phyloP scores from a whole-genome alignment of 2,888 invertebrate genomes.

The Rhamphomyia laevipes region DNA sequence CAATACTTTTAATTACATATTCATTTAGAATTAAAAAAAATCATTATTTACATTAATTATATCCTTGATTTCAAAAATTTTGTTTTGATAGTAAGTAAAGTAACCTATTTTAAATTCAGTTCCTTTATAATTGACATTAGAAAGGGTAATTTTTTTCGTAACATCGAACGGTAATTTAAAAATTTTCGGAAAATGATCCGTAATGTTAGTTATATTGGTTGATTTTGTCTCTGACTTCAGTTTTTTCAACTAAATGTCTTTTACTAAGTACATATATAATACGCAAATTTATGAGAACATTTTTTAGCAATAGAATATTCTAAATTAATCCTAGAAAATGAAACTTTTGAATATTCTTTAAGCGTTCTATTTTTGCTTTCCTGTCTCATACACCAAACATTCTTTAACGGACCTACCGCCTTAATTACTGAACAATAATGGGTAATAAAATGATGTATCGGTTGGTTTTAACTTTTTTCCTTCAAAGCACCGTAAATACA shows the following conservation, averaged over 20 bases:
- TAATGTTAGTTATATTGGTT: background rate
- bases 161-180: background rate
- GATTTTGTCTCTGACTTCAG: background rate
- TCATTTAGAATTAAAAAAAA: background rate
- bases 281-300: background rate
- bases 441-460: conserved; percentile 10
- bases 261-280: background rate
- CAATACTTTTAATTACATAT: background rate
- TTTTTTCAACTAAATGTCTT: background rate
- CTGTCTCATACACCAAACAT: conserved; percentile 10
- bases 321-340: conserved; percentile 3
- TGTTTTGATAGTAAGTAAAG: background rate
- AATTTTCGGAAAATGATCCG: no score
- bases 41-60: background rate
- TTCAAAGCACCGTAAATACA: conserved; percentile 6
- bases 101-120: conserved; percentile 1
- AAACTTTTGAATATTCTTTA: conserved; percentile 3
- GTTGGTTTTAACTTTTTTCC: conserved; percentile 9
- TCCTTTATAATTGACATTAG: conserved; percentile 1
- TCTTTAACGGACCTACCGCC: no score
- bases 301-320: conserved; percentile 4
- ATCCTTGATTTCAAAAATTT: background rate
- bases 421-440: conserved; percentile 7
- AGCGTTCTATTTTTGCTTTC: conserved; percentile 4
- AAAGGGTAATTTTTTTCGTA: background rate